A percentile compares a stretch with the other conserved stretches of the same genome.
Conservation (phyloP, 2,888 invertebrate species). For the Stenichneumon culpator region DNA sequence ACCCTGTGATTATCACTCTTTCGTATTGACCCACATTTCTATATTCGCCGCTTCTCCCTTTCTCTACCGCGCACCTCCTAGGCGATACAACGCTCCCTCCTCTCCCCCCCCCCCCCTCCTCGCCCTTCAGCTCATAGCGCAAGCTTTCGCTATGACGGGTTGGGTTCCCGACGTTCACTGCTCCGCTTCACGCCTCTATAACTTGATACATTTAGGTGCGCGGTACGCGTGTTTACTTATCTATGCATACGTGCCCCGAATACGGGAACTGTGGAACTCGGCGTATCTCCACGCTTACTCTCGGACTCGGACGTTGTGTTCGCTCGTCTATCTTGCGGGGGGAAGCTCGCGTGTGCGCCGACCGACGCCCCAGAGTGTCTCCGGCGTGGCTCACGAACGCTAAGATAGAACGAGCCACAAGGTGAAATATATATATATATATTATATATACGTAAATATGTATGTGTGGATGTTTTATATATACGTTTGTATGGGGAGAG, state of each 20-base stretch:
- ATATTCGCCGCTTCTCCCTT: slow-evolving; percentile 3
- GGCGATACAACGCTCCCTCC: background rate
- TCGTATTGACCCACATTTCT: slow-evolving; percentile 41
- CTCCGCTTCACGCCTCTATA: background rate
- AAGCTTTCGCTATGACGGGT: background rate
- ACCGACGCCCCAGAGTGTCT: background rate
- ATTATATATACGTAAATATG: background rate
- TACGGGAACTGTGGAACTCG: background rate
- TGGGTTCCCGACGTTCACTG: background rate
- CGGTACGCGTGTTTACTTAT: slow-evolving; percentile 11
- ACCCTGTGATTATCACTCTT: slow-evolving; percentile 34
- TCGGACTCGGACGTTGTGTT: background rate
- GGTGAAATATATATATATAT: background rate
- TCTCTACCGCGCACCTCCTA: background rate
- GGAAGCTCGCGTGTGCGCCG: slow-evolving; percentile 6
- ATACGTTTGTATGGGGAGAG: background rate
- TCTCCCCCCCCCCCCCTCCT: too few relatives aligned
- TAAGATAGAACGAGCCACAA: slow-evolving; percentile 47
- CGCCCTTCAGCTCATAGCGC: background rate
- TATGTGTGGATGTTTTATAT: background rate
- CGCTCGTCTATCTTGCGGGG: background rate
- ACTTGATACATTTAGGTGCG: slow-evolving; percentile 5
- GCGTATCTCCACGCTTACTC: background rate
- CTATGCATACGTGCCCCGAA: background rate
- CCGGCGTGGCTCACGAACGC: slow-evolving; percentile 16